Evolutionary conservation across 1,140 invertebrate genomes (phyloP).

Genomic region (Bombus sylvicola): DNA sequence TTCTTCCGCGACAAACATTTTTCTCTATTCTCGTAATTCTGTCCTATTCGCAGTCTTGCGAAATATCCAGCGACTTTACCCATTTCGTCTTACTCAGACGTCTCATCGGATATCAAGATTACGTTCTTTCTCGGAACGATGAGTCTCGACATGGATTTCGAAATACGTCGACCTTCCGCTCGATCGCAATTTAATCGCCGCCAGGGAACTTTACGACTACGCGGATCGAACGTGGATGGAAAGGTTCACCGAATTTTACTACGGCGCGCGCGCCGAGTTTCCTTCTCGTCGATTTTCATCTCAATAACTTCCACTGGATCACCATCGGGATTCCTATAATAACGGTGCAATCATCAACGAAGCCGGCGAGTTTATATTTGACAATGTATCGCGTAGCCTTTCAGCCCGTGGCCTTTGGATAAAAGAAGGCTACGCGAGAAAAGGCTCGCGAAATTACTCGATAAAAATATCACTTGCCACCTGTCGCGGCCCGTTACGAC

Average conservation of each 20-base stretch:
- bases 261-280: background rate
- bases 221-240: background rate
- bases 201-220: background rate
- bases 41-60: background rate
- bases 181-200: constrained; percentile 39
- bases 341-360: background rate
- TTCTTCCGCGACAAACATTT: background rate
- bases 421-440: background rate
- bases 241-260: background rate
- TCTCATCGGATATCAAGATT: background rate
- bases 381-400: background rate
- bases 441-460: constrained; percentile 5
- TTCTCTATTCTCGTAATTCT: background rate
- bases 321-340: background rate
- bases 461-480: constrained; percentile 43
- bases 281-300: background rate
- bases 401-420: background rate
- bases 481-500: constrained; percentile 12
- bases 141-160: background rate
- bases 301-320: background rate
- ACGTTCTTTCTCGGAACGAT: background rate
- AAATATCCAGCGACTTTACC: background rate
- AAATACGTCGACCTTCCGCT: background rate
- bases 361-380: background rate
- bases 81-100: background rate